phyloP scores from a whole-genome alignment of 2,888 invertebrate species.

The Carabus problematicus region DNA sequence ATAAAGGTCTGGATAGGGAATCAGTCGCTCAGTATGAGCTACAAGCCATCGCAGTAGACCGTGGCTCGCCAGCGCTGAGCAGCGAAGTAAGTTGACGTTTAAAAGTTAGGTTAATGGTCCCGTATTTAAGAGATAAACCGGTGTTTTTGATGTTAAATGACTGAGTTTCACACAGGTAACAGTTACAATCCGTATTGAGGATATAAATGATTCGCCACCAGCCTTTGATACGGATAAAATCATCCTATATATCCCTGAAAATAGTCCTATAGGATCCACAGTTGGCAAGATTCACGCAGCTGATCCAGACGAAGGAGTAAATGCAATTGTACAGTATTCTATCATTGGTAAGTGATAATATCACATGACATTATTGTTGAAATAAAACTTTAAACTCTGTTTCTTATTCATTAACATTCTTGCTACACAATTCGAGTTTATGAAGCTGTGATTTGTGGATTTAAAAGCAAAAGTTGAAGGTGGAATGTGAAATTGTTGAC shows the following conservation, averaged over 20 bases:
- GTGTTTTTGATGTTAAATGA: too few relatives aligned
- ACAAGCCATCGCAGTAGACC: constrained; percentile 87
- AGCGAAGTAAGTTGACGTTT: constrained; percentile 59
- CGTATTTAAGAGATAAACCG: too few relatives aligned
- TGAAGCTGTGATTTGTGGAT: too few relatives aligned
- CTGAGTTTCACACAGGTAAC: constrained; percentile 61
- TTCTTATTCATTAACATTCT: too few relatives aligned
- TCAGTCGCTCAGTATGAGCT: constrained; percentile 84
- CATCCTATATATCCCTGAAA: constrained; percentile 89
- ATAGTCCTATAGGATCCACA: constrained; percentile 94
- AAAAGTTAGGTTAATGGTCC: not conserved
- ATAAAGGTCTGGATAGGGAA: constrained; percentile 90
- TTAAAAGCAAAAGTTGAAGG: too few relatives aligned
- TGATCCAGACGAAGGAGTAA: constrained; percentile 92
- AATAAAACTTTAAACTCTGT: not conserved
- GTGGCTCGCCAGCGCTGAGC: constrained; percentile 79
- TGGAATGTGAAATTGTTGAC: not conserved
- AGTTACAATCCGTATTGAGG: constrained; percentile 83
- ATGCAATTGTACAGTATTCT: constrained; percentile 91
- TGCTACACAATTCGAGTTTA: too few relatives aligned
- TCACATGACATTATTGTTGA: not conserved
- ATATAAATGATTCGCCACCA: constrained; percentile 90
- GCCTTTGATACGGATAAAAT: constrained; percentile 89
- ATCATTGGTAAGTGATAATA: constrained; percentile 82
- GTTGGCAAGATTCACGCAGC: constrained; percentile 89